Evolutionary conservation across 2,113 vertebrate genomes (phyloP).

Genomic region (Oreochromis tanganicae): DNA sequence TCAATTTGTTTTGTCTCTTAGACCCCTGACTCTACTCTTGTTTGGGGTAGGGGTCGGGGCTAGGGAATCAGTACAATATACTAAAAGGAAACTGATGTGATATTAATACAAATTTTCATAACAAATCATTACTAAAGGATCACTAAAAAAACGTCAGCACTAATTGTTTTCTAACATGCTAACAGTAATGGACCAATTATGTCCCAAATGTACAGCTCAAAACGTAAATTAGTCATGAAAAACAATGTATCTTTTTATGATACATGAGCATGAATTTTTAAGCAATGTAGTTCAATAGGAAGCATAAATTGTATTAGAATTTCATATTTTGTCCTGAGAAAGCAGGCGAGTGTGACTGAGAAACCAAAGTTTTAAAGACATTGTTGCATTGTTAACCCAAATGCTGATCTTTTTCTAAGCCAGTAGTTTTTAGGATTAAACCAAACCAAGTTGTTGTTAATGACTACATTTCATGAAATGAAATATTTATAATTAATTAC

Average conservation of each 20-base stretch:
- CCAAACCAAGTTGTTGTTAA: neutral
- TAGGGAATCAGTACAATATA: neutral
- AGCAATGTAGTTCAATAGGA: neutral
- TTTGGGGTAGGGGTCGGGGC: neutral
- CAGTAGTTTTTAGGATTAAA: neutral
- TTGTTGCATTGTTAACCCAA: neutral
- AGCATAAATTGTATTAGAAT: neutral
- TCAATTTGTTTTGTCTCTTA: neutral
- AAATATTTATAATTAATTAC: neutral
- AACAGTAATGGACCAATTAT: neutral
- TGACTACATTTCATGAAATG: neutral
- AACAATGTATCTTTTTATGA: neutral
- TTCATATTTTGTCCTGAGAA: neutral
- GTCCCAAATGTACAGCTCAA: neutral
- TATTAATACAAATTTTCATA: neutral
- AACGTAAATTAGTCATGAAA: neutral
- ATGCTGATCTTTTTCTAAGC: neutral
- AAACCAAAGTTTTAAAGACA: neutral
- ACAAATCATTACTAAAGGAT: neutral
- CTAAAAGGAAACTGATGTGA: rapidly evolving
- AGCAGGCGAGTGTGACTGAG: neutral
- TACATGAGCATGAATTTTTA: neutral
- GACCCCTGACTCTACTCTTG: neutral
- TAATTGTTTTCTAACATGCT: neutral
- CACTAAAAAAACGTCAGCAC: neutral